phyloP scores from a whole-genome alignment of 2,113 vertebrate species.

The Hipposideros armiger region DNA sequence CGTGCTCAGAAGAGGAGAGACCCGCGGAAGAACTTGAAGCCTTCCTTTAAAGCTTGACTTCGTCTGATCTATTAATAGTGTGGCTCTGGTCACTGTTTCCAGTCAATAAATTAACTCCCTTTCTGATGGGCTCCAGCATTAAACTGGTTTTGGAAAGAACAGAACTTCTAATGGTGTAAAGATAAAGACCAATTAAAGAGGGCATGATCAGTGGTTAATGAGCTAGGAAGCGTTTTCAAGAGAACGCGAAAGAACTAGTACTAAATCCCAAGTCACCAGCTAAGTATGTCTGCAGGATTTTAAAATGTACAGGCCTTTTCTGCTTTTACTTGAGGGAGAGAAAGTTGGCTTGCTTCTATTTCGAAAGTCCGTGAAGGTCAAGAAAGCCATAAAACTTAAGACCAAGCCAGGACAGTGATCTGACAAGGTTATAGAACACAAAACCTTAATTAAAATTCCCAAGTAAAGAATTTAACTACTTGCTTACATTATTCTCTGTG shows the following conservation, averaged over 20 bases:
- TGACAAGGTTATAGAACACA: conserved; percentile 60
- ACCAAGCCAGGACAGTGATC: conserved; percentile 47
- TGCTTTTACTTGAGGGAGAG: not conserved
- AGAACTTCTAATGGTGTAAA: not conserved
- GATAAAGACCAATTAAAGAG: conserved; percentile 51
- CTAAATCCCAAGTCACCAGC: not conserved
- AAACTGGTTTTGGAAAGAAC: not conserved
- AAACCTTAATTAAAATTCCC: conserved; percentile 69
- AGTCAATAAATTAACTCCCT: conserved; percentile 18
- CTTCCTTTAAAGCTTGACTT: not conserved
- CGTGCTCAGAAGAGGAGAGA: not conserved
- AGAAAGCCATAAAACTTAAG: conserved; percentile 57
- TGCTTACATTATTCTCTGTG: conserved; percentile 2
- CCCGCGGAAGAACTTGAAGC: not conserved
- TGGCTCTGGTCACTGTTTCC: not conserved
- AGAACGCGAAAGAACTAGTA: not conserved
- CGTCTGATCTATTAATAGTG: not conserved
- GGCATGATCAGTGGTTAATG: not conserved
- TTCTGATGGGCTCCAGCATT: not conserved
- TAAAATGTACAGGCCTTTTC: not conserved
- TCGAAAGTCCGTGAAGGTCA: conserved; percentile 69
- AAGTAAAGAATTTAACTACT: conserved; percentile 48
- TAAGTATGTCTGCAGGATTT: not conserved
- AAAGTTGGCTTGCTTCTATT: conserved; percentile 34
- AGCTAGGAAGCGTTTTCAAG: conserved; percentile 29